Conservation (phyloP, 2,113 vertebrate species). For the Clinocottus analis region DNA sequence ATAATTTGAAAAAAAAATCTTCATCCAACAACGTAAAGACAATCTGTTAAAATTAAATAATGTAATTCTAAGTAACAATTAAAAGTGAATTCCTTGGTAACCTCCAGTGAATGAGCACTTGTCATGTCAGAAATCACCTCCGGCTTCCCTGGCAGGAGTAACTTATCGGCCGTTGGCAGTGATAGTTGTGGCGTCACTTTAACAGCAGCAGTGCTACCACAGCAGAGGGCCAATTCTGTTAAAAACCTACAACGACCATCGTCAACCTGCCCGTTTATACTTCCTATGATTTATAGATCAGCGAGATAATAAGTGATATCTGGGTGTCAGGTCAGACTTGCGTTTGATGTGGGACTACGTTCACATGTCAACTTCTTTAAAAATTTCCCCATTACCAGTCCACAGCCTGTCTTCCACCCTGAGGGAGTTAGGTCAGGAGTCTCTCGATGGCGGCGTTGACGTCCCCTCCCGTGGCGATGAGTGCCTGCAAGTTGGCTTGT, state of each 20-base stretch:
- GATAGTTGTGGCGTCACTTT: background rate
- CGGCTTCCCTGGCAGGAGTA: background rate
- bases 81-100: constrained; percentile 5
- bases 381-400: background rate
- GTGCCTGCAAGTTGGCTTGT: constrained; percentile 91
- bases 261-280: background rate
- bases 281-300: background rate
- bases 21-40: background rate
- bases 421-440: constrained; percentile 78
- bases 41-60: constrained; percentile 18
- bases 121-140: background rate
- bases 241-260: background rate
- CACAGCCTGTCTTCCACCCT: background rate
- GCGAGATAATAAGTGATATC: background rate
- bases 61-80: background rate
- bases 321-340: background rate
- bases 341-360: background rate
- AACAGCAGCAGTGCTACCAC: background rate
- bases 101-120: background rate
- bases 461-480: constrained; percentile 86
- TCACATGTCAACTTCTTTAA: background rate
- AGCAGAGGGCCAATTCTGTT: background rate
- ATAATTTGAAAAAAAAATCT: background rate
- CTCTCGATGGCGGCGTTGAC: constrained; percentile 86
- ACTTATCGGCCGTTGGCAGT: background rate